These are phyloP conservation scores for Tyrophagus putrescentiae DNA, from an alignment of 1,140 invertebrate species.

Conservation along the genomic window DNA sequence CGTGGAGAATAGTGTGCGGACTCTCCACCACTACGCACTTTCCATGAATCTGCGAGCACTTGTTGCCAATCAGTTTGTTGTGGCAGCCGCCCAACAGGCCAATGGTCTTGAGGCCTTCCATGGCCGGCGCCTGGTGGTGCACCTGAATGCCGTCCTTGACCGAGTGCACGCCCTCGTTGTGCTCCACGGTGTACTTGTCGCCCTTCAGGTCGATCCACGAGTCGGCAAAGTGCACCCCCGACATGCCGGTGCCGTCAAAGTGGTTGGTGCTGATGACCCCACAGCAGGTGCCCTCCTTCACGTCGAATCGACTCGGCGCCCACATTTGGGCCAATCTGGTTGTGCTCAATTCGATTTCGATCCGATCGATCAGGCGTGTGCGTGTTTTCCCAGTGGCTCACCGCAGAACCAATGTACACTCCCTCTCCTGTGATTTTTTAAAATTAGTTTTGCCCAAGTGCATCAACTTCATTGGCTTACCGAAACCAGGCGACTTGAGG, in stretches of 20 bases:
- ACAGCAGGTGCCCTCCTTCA: conserved; percentile 14
- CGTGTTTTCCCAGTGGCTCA: not conserved
- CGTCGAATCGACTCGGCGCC: not conserved
- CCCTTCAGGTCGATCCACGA: not conserved
- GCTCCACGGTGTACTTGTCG: not conserved
- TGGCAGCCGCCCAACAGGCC: not conserved
- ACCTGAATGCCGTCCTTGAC: not conserved
- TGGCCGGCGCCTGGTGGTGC: not conserved
- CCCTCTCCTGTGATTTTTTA: not conserved
- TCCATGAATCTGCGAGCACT: conserved; percentile 59
- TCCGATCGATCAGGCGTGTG: not conserved
- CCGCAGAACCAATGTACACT: conserved; percentile 8
- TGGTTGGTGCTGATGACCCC: not conserved
- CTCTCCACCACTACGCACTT: conserved; percentile 69
- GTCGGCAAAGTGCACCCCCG: not conserved
- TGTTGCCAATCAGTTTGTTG: conserved; percentile 52
- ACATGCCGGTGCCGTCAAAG: conserved; percentile 10
- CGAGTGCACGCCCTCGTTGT: conserved; percentile 3
- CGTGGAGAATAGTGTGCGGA: too few relatives aligned
- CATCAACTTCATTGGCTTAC: not conserved
- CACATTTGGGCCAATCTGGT: conserved; percentile 9
- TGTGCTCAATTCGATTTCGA: conserved; percentile 8
- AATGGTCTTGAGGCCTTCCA: not conserved
- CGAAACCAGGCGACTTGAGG: not conserved
- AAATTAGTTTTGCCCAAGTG: not conserved